phyloP scores from a whole-genome alignment of 2,888 invertebrate genomes.

The Cataglyphis livida region DNA sequence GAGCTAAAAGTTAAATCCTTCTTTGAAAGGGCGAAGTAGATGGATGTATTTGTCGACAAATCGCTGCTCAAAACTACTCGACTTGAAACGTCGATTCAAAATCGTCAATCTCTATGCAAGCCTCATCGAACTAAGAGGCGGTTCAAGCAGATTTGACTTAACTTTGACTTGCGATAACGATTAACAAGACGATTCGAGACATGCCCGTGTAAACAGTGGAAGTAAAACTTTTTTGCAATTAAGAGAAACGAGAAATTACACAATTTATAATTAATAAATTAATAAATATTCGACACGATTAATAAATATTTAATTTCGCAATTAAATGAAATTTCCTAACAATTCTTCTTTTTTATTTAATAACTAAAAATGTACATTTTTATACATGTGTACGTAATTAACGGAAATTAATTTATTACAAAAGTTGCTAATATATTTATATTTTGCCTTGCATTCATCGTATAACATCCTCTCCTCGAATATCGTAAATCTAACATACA shows the following conservation, averaged over 20 bases:
- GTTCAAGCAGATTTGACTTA: slow-evolving; percentile 37
- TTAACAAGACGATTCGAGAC: background rate
- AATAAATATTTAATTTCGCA: background rate
- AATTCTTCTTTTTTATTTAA: background rate
- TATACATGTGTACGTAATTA: too few species aligned
- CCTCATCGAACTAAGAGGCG: slow-evolving; percentile 48
- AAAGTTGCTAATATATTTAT: background rate
- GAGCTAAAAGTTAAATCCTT: slow-evolving; percentile 9
- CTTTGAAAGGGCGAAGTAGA: slow-evolving; percentile 31
- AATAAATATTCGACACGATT: too few species aligned
- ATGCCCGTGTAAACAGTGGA: background rate
- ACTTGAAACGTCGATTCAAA: slow-evolving; percentile 57
- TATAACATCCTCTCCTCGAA: background rate
- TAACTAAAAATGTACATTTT: background rate
- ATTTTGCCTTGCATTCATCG: background rate
- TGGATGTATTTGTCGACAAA: slow-evolving; percentile 47
- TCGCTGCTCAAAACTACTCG: slow-evolving; percentile 66
- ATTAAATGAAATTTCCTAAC: background rate
- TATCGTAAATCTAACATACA: slow-evolving; percentile 9
- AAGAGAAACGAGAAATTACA: background rate
- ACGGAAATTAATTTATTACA: background rate
- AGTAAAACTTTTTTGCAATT: background rate
- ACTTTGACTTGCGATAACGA: slow-evolving; percentile 7
- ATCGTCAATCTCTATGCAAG: slow-evolving; percentile 63
- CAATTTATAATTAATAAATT: background rate